Conservation (phyloP, 2,888 invertebrate species). For the Tinea pellionella region DNA sequence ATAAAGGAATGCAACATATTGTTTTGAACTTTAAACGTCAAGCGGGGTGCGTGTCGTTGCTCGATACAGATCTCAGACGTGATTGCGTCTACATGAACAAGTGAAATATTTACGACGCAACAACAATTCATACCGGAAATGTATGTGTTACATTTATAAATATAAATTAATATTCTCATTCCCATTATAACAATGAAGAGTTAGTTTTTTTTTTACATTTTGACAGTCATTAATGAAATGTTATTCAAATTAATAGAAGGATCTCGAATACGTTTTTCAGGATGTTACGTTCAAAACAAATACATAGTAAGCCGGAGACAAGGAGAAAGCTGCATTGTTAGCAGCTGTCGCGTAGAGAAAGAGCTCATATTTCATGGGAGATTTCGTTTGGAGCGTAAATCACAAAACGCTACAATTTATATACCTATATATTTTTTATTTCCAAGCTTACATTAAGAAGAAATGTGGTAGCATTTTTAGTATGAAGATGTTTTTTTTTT, state of each 20-base stretch:
- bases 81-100: constrained; percentile 31
- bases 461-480: constrained; percentile 7
- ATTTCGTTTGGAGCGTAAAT: constrained; percentile 47
- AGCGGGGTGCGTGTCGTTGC: constrained; percentile 29
- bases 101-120: neutral
- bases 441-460: constrained; percentile 14
- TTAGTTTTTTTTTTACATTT: neutral
- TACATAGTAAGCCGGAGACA: constrained; percentile 22
- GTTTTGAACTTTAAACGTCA: constrained; percentile 55
- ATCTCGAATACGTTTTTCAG: neutral
- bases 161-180: neutral
- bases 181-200: neutral
- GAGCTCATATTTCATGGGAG: constrained; percentile 45
- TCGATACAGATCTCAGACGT: constrained; percentile 29
- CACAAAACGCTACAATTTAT: constrained; percentile 34
- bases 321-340: constrained; percentile 48
- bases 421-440: constrained; percentile 13
- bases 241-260: neutral
- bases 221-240: neutral
- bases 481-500: neutral
- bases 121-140: neutral
- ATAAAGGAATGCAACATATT: constrained; percentile 45
- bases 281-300: constrained; percentile 8
- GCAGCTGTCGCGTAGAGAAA: constrained; percentile 45
- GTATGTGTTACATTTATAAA: neutral